Base-by-base conservation (phyloP, 2,113 vertebrate species). In the Crocuta crocuta region DNA sequence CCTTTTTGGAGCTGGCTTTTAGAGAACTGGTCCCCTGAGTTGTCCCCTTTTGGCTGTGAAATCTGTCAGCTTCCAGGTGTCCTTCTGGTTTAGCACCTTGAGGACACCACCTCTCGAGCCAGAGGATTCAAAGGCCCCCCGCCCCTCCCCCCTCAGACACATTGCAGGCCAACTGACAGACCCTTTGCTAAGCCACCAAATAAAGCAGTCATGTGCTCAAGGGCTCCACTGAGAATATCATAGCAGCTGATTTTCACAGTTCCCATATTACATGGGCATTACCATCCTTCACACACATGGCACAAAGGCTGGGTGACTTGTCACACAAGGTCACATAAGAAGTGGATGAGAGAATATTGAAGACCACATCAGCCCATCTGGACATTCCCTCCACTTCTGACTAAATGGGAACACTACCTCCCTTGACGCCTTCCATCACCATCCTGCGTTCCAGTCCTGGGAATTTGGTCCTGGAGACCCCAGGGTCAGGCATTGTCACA, bases 381-480 rank as follows among this genome's bases (percentile, higher is more conserved):
- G 1, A 19, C 2, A 2, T 61, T 65, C 61, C 24, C 16, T 83
- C 63, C 6, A 3, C 43, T 63, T 79, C 50, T 53, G 24, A 12
- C 55, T 11, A 31, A 73, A 16, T 21, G 23, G 87, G 11, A 81
- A 31, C 16, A 7, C 0, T 6, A 1, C 26, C 61, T 79, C n/a
- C 80, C 23, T 26, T 48, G 9, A 26, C 4, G 0, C 10, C 63
- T 53, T 58, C 0, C 0, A 9, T 33, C 55, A 10, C 58, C 23
- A 15, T 53, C 48, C 33, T 6, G 8, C 8, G 12, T 39, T 35
- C 87, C 43, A 21, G 26, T 48, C 9, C 0, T 2, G 26, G 50
- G 73, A 71, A 58, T 93, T 65, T n/a, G 28, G 43, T 1, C 0
- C 74, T 16, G 0, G 55, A 35, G 19, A 28, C 17, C 13, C 24